Base-by-base conservation (phyloP, 1,140 invertebrate genomes). In the Heliothis virescens region DNA sequence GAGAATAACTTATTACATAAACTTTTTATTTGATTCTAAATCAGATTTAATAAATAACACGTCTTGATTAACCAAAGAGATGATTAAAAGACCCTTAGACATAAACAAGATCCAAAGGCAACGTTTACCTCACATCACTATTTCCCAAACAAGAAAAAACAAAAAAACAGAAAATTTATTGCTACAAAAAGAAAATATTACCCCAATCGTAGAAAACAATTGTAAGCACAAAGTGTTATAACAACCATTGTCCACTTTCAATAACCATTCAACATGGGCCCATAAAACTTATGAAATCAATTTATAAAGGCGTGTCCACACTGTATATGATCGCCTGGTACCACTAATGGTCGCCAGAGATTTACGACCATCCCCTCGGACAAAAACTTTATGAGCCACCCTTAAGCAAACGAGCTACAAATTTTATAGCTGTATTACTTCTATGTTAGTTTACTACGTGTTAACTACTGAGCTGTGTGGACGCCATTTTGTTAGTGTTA, bases 401-500 rank as follows among this genome's bases (percentile, higher is more conserved):
- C 67, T 59, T 57, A 59, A 73, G 34, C 53, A 73, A 73, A 73
- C 71, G 71, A 59, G 71, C 71, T 57, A 73, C 71, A 73, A 73
- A 73, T 73, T 73, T 73, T 73, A 73, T 73, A 26, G 71, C 71
- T 48, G 71, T 73, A 73, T 73, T 73, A 73, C 71, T 59, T 55
- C 71, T 59, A 18, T 41, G 53, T 73, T 73, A 48, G 63, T 67
- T 67, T 67, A 67, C 63, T 67, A 67, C 48, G 63, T 67, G 63
- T 67, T 67, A 67, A 67, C 34, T 67, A 67, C 63, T 67, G 4
- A 21, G 63, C 47, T 26, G 41, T 34, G 62, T 12, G 57, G 26
- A 41, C 41, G 63, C 63, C 63, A 67, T 67, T 67, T 67, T 13
- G 16, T 13, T 12, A 48, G 12, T 41, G 12, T 67, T 67, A 48